Base-by-base conservation (phyloP, 2,113 vertebrate species). In the Irena cyanogastra region DNA sequence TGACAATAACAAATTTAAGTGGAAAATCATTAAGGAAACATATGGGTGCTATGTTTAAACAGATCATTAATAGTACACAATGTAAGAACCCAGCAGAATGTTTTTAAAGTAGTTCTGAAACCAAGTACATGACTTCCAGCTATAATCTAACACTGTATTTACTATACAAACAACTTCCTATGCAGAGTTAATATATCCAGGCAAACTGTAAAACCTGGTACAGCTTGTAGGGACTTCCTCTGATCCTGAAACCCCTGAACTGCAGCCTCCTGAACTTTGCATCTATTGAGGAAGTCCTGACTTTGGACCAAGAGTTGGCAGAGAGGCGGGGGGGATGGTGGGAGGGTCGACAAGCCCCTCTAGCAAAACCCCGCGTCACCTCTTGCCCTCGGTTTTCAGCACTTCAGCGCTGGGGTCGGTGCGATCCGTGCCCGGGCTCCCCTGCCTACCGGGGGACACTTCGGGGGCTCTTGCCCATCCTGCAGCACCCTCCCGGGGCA, bases 191-290 rank as follows among this genome's bases (percentile, higher is more conserved):
- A 61, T 5, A 27, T 0, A 75, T 1, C 14, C 39, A 70, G 56
- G 45, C 56, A 93, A 93, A 77, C 64, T 10, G 9, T 11, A 83
- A 77, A 69, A 39, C 8, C 79, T 11, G 52, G 16, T 31, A 23
- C 33, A 37, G 45, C 6, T 69, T 0, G 0, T 1, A n/a, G 27
- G 57, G 56, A 72, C 41, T 54, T 60, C 21, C 18, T 57, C 11
- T 42, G n/a, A 12, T 7, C 45, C 33, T 9, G 31, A 61, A 76
- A 59, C 10, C 60, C 19, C 15, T 3, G 56, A 82, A 45, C 74
- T 16, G 28, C 53, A 87, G 49, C 20, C 45, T 87, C 72, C 84
- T 76, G 60, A 95, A 95, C 93, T 95, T 87, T 23, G 31, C 22
- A 13, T 3, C 41, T 54, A 44, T 4, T 37, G 37, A 70, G 53